phyloP scores from a whole-genome alignment of 37 sponge, comb jelly and placozoan genomes.

The Cliona cf. orientalis region DNA sequence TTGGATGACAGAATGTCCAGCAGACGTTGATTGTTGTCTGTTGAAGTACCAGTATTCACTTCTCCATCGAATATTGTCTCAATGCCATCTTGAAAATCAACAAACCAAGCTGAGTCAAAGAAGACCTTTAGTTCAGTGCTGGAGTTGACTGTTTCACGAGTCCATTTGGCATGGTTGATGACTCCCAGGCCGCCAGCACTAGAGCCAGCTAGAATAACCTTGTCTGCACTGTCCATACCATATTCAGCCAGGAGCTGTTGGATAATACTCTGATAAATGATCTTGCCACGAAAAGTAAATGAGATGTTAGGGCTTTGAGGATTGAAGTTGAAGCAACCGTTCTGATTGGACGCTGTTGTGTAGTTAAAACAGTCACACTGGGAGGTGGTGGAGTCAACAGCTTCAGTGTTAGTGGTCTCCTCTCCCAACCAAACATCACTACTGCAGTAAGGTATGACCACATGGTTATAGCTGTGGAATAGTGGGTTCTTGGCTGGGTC shows the following conservation, averaged over 20 bases:
- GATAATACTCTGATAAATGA: constrained; percentile 32
- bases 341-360: too few relatives aligned
- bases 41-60: background rate
- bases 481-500: constrained; percentile 15
- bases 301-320: constrained; percentile 6
- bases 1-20: background rate
- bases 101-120: constrained; percentile 89
- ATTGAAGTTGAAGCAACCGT: constrained; percentile 40
- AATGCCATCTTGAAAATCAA: constrained; percentile 73
- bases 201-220: constrained; percentile 63
- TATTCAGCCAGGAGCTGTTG: background rate
- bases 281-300: constrained; percentile 63
- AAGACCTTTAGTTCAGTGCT: constrained; percentile 36
- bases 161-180: constrained; percentile 49
- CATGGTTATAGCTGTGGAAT: constrained; percentile 41
- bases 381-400: too few relatives aligned
- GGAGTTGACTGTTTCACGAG: background rate
- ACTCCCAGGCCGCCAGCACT: constrained; percentile 80
- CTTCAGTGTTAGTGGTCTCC: background rate
- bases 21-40: background rate
- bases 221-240: background rate
- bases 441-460: too few relatives aligned
- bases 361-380: constrained; percentile 30
- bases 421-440: too few relatives aligned
- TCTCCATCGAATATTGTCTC: background rate